Base-by-base conservation (phyloP, 2,797 vertebrate genomes). In the Chelidonichthys spinosus region DNA sequence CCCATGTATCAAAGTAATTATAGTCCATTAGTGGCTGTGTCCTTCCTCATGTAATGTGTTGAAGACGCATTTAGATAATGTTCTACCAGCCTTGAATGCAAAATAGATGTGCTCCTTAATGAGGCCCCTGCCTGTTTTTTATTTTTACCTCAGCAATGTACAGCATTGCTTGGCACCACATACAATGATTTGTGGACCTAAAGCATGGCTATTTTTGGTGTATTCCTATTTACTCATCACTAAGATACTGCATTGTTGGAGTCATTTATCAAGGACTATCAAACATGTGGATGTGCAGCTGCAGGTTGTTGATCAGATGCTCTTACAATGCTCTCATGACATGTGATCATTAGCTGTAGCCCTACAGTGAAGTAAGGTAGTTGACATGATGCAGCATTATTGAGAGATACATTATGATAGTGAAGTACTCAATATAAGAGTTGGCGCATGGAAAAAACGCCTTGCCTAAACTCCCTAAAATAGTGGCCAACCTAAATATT, bases 31-130 rank as follows among this genome's bases (percentile, higher is more conserved):
- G 66, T 33, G 39, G 40, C 47, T 46, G 44, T 59, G 74, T 64
- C 15, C 69, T 62, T 61, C 37, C 32, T 67, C 7, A 0, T 72
- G 64, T 66, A 25, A 64, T 65, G 33, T 78, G 53, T 42, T 64
- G 11, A 50, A n/a, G 35, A 18, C 42, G 11, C 58, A 32, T 78
- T 69, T 46, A 55, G n/a, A 46, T 49, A 3, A 56, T 72, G 33
- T n/a, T 36, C 40, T 9, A 1, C 39, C 42, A 49, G 32, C 63
- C 65, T 72, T 74, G 53, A 79, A 54, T 66, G 60, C 58, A 70
- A 64, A 61, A 14, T 37, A 61, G 46, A 63, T 66, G 0, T 8
- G 4, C 44, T 67, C 66, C 9, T 62, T 59, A 63, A 54, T 72
- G 11, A 40, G 36, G 14, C 46, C 43, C 8, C n/a, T 42, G 11